Evolutionary conservation across 2,113 vertebrate genomes (phyloP).

Genomic region (Puma concolor): DNA sequence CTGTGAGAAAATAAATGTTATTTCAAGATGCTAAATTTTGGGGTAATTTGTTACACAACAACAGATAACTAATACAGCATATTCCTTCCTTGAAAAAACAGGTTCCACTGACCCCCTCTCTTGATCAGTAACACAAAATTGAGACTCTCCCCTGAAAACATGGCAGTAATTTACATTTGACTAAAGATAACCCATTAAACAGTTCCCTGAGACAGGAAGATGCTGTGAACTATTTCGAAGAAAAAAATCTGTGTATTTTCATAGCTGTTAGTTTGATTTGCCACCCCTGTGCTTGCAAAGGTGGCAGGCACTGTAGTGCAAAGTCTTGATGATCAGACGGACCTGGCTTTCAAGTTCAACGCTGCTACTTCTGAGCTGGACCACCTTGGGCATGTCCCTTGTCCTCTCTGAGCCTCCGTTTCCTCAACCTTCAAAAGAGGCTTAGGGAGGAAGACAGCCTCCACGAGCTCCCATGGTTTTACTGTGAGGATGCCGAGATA

Average conservation of each 20-base stretch:
- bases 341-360: neutral
- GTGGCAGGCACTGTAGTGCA: rapidly evolving
- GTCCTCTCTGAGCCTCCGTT: neutral
- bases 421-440: neutral
- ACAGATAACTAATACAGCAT: neutral
- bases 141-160: neutral
- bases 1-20: too few relatives aligned
- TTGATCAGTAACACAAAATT: neutral
- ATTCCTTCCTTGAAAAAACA: neutral
- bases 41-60: neutral
- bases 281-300: neutral
- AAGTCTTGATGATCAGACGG: neutral
- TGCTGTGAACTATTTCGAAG: neutral
- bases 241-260: neutral
- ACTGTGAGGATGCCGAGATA: neutral
- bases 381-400: neutral
- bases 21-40: neutral
- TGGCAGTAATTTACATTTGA: neutral
- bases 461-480: neutral
- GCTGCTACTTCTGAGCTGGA: neutral
- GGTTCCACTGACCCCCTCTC: neutral
- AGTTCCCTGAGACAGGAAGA: neutral
- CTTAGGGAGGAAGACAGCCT: neutral
- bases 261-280: neutral
- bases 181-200: neutral